Percentiles rank a stretch among this genome's conserved stretches.
These are phyloP conservation scores for Apoda limacodes DNA, from an alignment of 2,888 invertebrate species.

Conservation along the genomic window DNA sequence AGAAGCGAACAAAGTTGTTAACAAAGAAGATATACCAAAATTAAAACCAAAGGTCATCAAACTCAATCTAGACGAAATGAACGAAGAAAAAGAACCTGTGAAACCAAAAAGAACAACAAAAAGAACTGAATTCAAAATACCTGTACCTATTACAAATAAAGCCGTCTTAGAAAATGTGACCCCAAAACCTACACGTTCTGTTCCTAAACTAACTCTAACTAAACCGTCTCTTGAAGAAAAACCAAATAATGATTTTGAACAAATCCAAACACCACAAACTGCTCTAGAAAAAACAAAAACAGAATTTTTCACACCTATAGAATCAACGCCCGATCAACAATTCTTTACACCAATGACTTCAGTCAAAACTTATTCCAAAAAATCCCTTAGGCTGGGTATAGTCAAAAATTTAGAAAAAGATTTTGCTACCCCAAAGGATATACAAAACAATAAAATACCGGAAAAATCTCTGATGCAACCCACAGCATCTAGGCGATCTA, in stretches of 20 bases:
- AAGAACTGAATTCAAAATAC: slow-evolving; percentile 39
- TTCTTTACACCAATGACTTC: slow-evolving; percentile 49
- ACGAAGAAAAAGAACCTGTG: slow-evolving; percentile 24
- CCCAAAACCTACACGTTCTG: slow-evolving; percentile 26
- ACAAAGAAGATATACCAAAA: slow-evolving; percentile 42
- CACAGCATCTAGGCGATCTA: slow-evolving; percentile 8
- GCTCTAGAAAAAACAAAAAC: slow-evolving; percentile 1
- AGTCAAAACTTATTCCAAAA: slow-evolving; percentile 38
- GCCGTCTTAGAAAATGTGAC: slow-evolving; percentile 38
- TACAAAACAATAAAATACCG: slow-evolving; percentile 5
- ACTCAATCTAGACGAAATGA: slow-evolving; percentile 35
- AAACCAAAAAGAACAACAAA: slow-evolving; percentile 21
- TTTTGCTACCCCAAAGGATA: slow-evolving; percentile 33
- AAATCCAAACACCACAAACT: slow-evolving; percentile 24
- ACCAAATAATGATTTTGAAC: too few relatives aligned
- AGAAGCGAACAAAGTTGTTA: slow-evolving; percentile 27
- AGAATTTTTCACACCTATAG: slow-evolving; percentile 36
- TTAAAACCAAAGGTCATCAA: slow-evolving; percentile 37
- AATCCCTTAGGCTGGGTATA: slow-evolving; percentile 28
- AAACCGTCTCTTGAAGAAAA: slow-evolving; percentile 21
- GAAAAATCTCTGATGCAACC: slow-evolving; percentile 1
- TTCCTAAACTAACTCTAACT: slow-evolving; percentile 26
- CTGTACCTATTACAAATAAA: slow-evolving; percentile 33
- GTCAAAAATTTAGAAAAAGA: slow-evolving; percentile 50
- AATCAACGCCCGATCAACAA: slow-evolving; percentile 30